Conservation (phyloP, 2,888 invertebrate species). For the Tanypteryx hageni region DNA sequence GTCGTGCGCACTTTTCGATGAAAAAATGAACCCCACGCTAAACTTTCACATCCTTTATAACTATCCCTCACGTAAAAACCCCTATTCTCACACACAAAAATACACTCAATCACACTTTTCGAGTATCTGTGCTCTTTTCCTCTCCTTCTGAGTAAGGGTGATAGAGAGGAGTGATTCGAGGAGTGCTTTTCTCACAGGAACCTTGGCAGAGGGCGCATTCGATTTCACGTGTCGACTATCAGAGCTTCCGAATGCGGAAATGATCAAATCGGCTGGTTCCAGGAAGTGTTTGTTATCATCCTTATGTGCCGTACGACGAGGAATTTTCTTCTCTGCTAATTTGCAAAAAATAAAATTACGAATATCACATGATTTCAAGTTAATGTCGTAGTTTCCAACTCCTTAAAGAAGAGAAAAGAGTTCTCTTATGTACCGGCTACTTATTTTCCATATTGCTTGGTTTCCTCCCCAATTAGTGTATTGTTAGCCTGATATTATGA, state of each 20-base stretch:
- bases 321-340: conserved; percentile 51
- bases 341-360: not conserved
- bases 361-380: conserved; percentile 36
- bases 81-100: conserved; percentile 54
- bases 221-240: not conserved
- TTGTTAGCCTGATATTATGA: not conserved
- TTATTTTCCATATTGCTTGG: conserved; percentile 39
- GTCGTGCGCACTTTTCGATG: conserved; percentile 56
- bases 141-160: conserved; percentile 34
- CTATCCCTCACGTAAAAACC: conserved; percentile 41
- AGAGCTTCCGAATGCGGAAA: conserved; percentile 25
- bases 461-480: conserved; percentile 40
- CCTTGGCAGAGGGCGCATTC: not conserved
- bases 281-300: conserved; percentile 48
- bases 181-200: conserved; percentile 26
- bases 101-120: not conserved
- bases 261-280: conserved; percentile 29
- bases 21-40: conserved; percentile 47
- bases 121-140: conserved; percentile 43
- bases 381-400: conserved; percentile 48
- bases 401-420: conserved; percentile 15
- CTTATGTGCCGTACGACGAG: conserved; percentile 34
- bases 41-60: conserved; percentile 58
- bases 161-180: conserved; percentile 24
- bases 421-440: not conserved